Percentiles rank a stretch among this genome's conserved stretches.
phyloP scores from a whole-genome alignment of 2,113 vertebrate genomes.

The Talpa occidentalis region DNA sequence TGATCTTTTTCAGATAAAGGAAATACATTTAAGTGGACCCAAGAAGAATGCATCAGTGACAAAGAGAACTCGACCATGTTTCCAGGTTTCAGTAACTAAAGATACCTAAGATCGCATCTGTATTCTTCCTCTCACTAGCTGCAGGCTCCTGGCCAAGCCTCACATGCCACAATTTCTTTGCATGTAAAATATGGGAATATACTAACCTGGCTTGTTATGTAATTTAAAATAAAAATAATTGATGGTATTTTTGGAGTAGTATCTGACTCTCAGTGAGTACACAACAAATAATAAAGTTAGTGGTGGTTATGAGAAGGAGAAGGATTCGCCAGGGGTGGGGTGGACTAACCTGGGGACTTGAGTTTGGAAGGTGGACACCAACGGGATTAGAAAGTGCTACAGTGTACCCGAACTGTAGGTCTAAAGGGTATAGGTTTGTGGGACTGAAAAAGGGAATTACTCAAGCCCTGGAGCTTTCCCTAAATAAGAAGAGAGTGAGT shows the following conservation, averaged over 20 bases:
- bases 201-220: background rate
- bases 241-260: background rate
- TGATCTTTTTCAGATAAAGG: background rate
- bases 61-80: background rate
- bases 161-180: background rate
- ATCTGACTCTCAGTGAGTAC: background rate
- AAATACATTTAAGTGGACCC: background rate
- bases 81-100: background rate
- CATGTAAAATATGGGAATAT: background rate
- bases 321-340: background rate
- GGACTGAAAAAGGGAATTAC: background rate
- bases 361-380: background rate
- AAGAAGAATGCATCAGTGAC: background rate
- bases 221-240: background rate
- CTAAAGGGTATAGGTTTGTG: background rate
- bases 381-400: background rate
- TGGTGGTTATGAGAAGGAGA: background rate
- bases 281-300: too few relatives aligned
- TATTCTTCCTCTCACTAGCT: background rate
- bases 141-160: background rate
- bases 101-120: background rate
- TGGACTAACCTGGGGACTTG: background rate
- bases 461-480: background rate
- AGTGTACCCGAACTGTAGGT: background rate
- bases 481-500: background rate